Base-by-base conservation (phyloP, 2,888 invertebrate genomes). In the Pseudococcus viburni region DNA sequence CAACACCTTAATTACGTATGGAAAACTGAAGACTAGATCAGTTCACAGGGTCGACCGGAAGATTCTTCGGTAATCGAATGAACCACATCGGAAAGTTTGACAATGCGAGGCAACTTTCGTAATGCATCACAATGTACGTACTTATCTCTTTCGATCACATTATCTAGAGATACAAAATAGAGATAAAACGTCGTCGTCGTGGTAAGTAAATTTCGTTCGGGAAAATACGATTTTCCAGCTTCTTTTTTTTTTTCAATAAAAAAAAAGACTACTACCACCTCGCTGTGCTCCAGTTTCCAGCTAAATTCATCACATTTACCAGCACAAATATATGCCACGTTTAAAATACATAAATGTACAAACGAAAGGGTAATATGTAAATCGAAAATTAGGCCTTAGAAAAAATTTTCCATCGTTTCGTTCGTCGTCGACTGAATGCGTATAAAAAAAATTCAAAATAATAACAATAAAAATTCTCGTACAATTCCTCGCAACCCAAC, bases 1-100 rank as follows among this genome's bases (percentile, higher is more conserved):
- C n/a, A 77, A 39, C 77, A 39, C 77, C n/a, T 39, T 77, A 73
- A 39, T 77, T 77, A 77, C 77, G 77, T 77, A 77, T 77, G 77
- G 77, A 87, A 80, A 87, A 87, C 87, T 87, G 87, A 87, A 87
- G 87, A 87, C 87, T 87, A 87, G 87, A 87, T 87, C 87, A 87
- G 87, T 87, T 87, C 73, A 87, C 51, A 33, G 26, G 19, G 22
- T 42, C 39, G 26, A 87, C 87, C 87, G 77, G 80, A 85, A 87
- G 87, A 87, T 87, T 51, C 86, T 46, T 22, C 33, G 42, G 26
- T 4, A 33, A 77, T 77, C 77, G 77, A 77, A 77, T 39, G 33
- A 77, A 77, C 77, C 39, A 77, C 77, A 77, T 39, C 39, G 77
- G 77, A 77, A 77, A 77, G 77, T 77, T 77, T 68, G 22, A 68